Evolutionary conservation across 1,140 invertebrate genomes (phyloP), one percentile per base, ranked within the genome.

Genomic region (Rhopalosiphum padi): DNA sequence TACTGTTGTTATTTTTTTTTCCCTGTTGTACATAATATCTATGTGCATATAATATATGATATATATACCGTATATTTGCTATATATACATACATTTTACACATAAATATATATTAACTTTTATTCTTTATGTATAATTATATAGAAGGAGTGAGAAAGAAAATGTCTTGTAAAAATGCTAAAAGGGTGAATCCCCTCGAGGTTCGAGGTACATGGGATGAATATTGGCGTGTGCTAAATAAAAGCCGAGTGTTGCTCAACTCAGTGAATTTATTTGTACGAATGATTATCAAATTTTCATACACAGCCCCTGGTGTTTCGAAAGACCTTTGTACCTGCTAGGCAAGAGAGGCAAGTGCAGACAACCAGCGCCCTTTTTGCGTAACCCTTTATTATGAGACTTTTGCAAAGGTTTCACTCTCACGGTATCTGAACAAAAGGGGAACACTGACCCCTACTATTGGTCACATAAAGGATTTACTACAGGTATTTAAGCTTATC

Each of bases 381-480:
- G 77, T 51, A 93, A 93, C 91, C 68, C 77, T 93, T 85, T 85
- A 86, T 85, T 93, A 93, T 93, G 91, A 51, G 91, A 93, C 91
- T 93, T 93, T 93, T 86, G 82, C 91, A 93, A 93, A 93, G 91
- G 91, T 41, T 93, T 55, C 37, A 86, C 91, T 93, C 91, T 93
- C 91, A 93, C 91, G 91, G 91, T 93, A n/a, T 55, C 4, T 22
- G 46, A 51, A 92, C 48, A 83, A 93, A 93, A 43, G 43, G 37
- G 37, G 48, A 23, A 93, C n/a, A 55, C 82, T 86, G 82, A 93
- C 68, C 82, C 77, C n/a, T 51, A 35, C 51, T 35, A 89, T 89
- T 89, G 91, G 91, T 86, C 51, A 86, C 51, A 89, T 89, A 55
- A 86, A 77, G n/a, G n/a, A 21, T 85, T 53, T 53, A 53, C 35